phyloP scores from a whole-genome alignment of 2,113 vertebrate species.

The Nothobranchius kuhntae region DNA sequence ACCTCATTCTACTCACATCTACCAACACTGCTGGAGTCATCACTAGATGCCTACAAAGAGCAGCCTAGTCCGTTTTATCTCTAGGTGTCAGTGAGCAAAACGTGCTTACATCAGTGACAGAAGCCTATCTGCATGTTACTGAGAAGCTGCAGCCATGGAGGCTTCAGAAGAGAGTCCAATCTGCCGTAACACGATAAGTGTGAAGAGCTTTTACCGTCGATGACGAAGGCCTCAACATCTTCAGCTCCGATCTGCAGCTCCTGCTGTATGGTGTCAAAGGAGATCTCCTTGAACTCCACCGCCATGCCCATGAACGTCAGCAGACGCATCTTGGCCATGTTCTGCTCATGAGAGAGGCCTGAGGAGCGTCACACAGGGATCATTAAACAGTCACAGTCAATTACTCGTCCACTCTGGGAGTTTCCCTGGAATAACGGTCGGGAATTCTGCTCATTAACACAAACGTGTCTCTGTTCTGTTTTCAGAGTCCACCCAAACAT shows the following conservation, averaged over 20 bases:
- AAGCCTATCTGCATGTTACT: too few species aligned
- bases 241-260: conserved; percentile 94
- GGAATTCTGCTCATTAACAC: conserved; percentile 82
- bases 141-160: too few species aligned
- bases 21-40: neutral
- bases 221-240: conserved; percentile 97
- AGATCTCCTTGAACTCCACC: conserved; percentile 95
- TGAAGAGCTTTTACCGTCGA: conserved; percentile 85
- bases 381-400: conserved; percentile 79
- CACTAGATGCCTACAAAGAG: neutral
- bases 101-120: too few species aligned
- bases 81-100: too few species aligned
- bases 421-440: conserved; percentile 79
- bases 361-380: conserved; percentile 48
- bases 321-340: conserved; percentile 97
- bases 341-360: conserved; percentile 96
- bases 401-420: conserved; percentile 86
- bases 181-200: too few species aligned
- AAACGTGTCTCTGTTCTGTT: conserved; percentile 58
- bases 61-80: too few species aligned
- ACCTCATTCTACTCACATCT: neutral
- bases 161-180: too few species aligned
- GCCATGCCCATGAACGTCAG: conserved; percentile 99
- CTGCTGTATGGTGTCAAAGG: conserved; percentile 95
- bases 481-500: conserved; percentile 55